Conservation (phyloP, 2,113 vertebrate genomes). For the Accipiter cooperii region DNA sequence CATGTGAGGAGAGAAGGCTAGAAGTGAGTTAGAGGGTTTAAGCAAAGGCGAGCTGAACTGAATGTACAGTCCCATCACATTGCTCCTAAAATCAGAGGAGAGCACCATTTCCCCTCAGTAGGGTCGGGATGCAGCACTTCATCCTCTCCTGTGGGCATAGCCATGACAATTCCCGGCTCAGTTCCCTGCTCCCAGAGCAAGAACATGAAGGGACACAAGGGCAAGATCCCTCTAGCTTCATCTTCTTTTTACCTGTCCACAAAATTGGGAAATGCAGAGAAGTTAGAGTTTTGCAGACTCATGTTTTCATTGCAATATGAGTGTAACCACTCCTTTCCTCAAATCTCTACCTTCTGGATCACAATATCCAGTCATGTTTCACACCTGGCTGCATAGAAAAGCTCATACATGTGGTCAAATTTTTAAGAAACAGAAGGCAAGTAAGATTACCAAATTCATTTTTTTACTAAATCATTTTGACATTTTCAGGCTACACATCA, state of each 20-base stretch:
- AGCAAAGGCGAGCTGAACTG: neutral
- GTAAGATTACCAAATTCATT: neutral
- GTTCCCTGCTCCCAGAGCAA: neutral
- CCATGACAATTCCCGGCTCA: neutral
- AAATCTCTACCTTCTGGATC: neutral
- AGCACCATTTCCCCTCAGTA: neutral
- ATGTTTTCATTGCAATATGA: neutral
- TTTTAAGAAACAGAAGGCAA: neutral
- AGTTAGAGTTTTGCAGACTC: neutral
- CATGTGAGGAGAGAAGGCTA: neutral
- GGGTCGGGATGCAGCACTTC: neutral
- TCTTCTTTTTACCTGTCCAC: neutral
- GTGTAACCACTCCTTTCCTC: neutral
- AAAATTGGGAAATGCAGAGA: neutral
- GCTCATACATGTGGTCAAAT: neutral
- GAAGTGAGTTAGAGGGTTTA: neutral
- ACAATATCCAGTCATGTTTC: neutral
- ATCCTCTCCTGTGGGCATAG: neutral
- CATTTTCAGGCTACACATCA: neutral
- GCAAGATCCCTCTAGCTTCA: neutral
- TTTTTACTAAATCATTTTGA: neutral
- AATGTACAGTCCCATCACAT: neutral
- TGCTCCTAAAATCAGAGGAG: neutral
- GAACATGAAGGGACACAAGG: neutral
- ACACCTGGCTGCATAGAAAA: neutral